These are phyloP conservation scores for Aphrophora alni DNA, from an alignment of 2,888 invertebrate genomes.

Conservation along the genomic window DNA sequence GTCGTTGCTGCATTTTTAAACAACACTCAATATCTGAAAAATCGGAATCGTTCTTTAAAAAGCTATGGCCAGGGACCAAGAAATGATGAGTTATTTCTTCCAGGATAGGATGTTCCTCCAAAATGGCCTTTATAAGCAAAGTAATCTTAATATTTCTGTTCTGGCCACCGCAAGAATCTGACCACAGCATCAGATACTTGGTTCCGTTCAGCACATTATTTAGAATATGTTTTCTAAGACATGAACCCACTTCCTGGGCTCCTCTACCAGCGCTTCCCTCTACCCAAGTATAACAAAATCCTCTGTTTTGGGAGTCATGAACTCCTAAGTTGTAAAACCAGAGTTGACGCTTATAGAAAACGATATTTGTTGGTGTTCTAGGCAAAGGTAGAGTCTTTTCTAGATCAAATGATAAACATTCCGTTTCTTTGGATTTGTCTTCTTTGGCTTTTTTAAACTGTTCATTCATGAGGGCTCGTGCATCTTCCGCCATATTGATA, in stretches of 20 bases:
- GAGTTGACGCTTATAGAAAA: constrained; percentile 51
- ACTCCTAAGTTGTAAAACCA: constrained; percentile 49
- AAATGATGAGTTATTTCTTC: constrained; percentile 37
- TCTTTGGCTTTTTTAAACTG: not conserved
- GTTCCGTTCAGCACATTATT: constrained; percentile 23
- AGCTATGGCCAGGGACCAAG: constrained; percentile 44
- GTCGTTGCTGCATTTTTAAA: constrained; percentile 39
- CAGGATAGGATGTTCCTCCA: constrained; percentile 35
- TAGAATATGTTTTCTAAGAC: constrained; percentile 43
- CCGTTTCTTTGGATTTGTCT: not conserved
- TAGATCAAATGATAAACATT: constrained; percentile 45
- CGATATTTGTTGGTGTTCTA: constrained; percentile 47
- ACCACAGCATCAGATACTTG: constrained; percentile 44
- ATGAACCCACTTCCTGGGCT: constrained; percentile 51
- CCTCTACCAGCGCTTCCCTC: constrained; percentile 51
- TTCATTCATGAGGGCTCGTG: not conserved
- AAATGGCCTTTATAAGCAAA: constrained; percentile 42
- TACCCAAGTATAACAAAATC: constrained; percentile 49
- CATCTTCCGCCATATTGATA: not conserved
- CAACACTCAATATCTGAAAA: constrained; percentile 45
- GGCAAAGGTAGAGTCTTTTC: constrained; percentile 49
- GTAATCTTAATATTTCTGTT: constrained; percentile 46
- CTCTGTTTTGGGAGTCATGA: constrained; percentile 47
- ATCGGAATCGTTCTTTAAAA: constrained; percentile 43
- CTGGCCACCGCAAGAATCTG: constrained; percentile 47